Evolutionary conservation across 1,140 invertebrate species (phyloP).

Genomic region (Psix sp.): DNA sequence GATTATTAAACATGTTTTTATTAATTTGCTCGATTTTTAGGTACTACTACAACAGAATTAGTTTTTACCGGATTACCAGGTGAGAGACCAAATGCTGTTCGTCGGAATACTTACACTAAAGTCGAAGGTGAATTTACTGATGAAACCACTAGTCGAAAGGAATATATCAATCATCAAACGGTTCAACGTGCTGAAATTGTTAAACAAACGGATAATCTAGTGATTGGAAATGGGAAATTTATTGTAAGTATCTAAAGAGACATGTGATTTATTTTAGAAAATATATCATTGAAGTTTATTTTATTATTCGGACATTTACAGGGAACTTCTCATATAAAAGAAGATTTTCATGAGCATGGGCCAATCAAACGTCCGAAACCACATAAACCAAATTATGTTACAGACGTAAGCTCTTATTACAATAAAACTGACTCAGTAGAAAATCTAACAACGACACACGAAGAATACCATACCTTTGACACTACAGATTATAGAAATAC

Average conservation of each 20-base stretch:
- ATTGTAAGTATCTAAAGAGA: conserved; percentile 67
- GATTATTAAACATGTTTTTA: no score
- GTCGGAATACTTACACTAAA: conserved; percentile 90
- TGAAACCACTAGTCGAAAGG: conserved; percentile 81
- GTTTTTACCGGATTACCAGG: conserved; percentile 82
- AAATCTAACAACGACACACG: conserved; percentile 71
- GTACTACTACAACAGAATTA: conserved; percentile 80
- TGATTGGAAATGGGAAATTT: conserved; percentile 79
- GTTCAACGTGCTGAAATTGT: conserved; percentile 79
- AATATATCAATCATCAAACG: conserved; percentile 81
- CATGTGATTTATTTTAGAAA: conserved; percentile 1
- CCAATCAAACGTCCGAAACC: conserved; percentile 69
- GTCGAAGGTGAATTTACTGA: conserved; percentile 84
- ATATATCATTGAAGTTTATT: background rate
- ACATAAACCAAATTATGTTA: conserved; percentile 41
- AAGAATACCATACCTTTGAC: conserved; percentile 70
- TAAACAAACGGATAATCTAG: conserved; percentile 81
- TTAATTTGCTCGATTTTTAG: conserved; percentile 66
- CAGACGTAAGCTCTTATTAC: conserved; percentile 63
- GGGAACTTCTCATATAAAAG: conserved; percentile 75
- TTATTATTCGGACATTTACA: conserved; percentile 37
- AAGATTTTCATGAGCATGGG: conserved; percentile 75
- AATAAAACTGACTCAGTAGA: conserved; percentile 67
- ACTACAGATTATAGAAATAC: conserved; percentile 68
- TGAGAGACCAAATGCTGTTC: conserved; percentile 82